Evolutionary conservation across 2,113 vertebrate genomes (phyloP), one percentile per base, ranked within the genome.

Genomic region (Proteles cristata): DNA sequence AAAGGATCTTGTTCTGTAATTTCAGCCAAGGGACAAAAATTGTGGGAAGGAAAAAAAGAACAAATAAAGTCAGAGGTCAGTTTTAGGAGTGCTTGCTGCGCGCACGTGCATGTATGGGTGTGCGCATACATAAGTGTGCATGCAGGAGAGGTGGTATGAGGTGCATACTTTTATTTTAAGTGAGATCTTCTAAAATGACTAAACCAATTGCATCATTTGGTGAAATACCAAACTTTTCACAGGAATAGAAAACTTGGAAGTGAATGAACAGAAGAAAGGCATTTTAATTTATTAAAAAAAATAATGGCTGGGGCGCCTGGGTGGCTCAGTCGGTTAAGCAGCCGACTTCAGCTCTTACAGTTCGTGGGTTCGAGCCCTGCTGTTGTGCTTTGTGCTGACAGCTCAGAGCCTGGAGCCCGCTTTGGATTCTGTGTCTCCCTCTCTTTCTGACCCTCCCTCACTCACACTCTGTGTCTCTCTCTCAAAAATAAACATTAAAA

Each of bases 271-370:
- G 65, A 90, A 79, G 28, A 19, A 50, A 82, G 19, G 0, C 14
- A 82, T 95, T 89, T 97, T 80, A 61, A 76, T 68, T 61, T 87
- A 83, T 90, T 97, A 76, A 4, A 4, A 50, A 85, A 94, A 81
- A 61, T 16, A 85, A 76, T 50, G 50, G 19, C 55, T 76, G 11
- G 48, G 11, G 48, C 11, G 48, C 48, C 48, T 48, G 48, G 48
- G 48, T 48, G 48, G 48, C 48, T 48, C 48, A 48, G 48, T 48
- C 11, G 48, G 48, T 48, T 48, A 11, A 48, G 48, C 48, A 48
- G 6, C 48, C 7, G 11, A 48, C 48, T 48, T 48, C 48, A 11
- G 48, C 48, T 48, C 48, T 48, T 7, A 48, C 11, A 11, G 48
- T 48, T 48, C 48, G 48, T 48, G 48, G 48, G 48, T 48, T 48